Evolutionary conservation across 2,113 vertebrate species (phyloP).

Genomic region (Notarius quadriscutis): DNA sequence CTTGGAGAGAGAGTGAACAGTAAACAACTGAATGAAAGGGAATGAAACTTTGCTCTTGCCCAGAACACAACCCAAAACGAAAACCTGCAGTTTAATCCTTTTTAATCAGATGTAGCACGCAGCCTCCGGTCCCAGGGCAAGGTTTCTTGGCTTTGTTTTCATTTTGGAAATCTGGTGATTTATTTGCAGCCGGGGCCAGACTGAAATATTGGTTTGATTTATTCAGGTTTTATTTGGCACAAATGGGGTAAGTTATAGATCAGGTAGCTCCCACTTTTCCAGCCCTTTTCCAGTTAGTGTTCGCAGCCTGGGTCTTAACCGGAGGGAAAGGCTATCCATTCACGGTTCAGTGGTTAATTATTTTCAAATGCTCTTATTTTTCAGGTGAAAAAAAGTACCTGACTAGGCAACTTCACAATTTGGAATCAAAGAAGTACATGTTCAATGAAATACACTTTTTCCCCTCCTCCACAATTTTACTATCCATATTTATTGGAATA

Average conservation of each 20-base stretch:
- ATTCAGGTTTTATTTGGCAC: slow-evolving; percentile 75
- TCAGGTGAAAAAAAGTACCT: slow-evolving; percentile 4
- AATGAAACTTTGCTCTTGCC: neutral
- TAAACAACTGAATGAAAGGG: neutral
- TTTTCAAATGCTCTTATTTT: slow-evolving; percentile 28
- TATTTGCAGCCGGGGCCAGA: slow-evolving; percentile 65
- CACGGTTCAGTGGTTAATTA: slow-evolving; percentile 35
- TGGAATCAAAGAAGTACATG: neutral
- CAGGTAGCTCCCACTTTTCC: slow-evolving; percentile 57
- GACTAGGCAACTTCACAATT: slow-evolving; percentile 5
- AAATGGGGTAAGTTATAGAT: slow-evolving; percentile 68
- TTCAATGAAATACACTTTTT: neutral
- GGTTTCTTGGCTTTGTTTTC: slow-evolving; percentile 56
- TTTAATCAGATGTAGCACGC: slow-evolving; percentile 77
- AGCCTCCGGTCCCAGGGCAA: slow-evolving; percentile 66
- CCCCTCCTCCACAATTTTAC: neutral
- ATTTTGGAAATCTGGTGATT: slow-evolving; percentile 63
- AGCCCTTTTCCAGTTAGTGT: slow-evolving; percentile 56
- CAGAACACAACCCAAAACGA: slow-evolving; percentile 64
- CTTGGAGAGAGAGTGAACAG: neutral
- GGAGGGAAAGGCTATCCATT: slow-evolving; percentile 56
- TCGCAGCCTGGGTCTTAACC: slow-evolving; percentile 61
- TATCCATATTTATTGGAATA: neutral
- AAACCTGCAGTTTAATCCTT: slow-evolving; percentile 71
- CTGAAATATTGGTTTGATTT: slow-evolving; percentile 76